These are phyloP conservation scores for Cremastinae sp. DNA, from an alignment of 2,888 invertebrate species.

Conservation along the genomic window DNA sequence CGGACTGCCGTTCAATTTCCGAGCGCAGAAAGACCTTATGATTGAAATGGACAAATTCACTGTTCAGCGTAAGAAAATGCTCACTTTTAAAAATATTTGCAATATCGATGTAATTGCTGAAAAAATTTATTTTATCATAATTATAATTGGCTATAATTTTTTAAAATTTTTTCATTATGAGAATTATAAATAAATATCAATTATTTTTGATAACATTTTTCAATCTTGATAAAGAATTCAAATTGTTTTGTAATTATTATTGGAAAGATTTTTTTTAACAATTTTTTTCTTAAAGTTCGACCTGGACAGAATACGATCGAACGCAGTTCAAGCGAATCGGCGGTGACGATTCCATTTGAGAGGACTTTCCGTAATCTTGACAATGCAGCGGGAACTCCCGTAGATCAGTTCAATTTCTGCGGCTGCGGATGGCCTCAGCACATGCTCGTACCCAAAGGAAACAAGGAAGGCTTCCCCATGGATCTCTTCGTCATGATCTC, in stretches of 20 bases:
- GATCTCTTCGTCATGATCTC: conserved; percentile 90
- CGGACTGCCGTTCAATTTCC: conserved; percentile 84
- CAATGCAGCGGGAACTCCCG: conserved; percentile 82
- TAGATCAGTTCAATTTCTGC: conserved; percentile 88
- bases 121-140: too few relatives aligned
- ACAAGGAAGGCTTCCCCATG: conserved; percentile 84
- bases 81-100: too few relatives aligned
- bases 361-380: conserved; percentile 89
- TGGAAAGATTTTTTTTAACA: too few relatives aligned
- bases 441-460: conserved; percentile 89
- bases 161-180: too few relatives aligned
- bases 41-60: conserved; percentile 88
- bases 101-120: too few relatives aligned
- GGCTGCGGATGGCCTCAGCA: conserved; percentile 95
- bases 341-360: conserved; percentile 91
- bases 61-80: conserved; percentile 82
- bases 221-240: conserved; percentile 18
- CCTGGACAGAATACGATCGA: conserved; percentile 86
- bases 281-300: conserved; percentile 83
- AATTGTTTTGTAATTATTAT: too few relatives aligned
- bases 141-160: too few relatives aligned
- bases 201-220: too few relatives aligned
- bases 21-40: conserved; percentile 85
- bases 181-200: too few relatives aligned
- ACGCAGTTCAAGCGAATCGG: conserved; percentile 86